These are phyloP conservation scores for Isaurus tuberculatus DNA, from an alignment of 92 coral and sea anemone genomes.

Conservation along the genomic window DNA sequence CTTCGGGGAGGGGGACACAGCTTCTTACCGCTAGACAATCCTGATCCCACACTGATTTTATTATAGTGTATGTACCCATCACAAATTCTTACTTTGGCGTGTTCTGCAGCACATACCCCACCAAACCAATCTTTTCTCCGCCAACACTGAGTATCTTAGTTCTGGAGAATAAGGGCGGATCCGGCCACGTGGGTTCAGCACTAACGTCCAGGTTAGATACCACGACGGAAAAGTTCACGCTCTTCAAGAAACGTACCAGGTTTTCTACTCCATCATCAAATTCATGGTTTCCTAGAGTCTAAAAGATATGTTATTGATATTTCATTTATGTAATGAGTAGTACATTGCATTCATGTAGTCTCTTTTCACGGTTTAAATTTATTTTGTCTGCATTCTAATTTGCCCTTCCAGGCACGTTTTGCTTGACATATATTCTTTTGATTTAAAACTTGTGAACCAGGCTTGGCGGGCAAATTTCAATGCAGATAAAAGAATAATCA, in stretches of 20 bases:
- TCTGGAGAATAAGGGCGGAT: slow-evolving; percentile 64
- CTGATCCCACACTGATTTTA: not conserved
- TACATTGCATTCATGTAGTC: no score
- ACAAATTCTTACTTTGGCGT: slow-evolving; percentile 74
- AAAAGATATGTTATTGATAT: not conserved
- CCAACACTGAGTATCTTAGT: slow-evolving; percentile 65
- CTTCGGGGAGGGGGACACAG: no score
- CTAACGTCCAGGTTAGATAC: slow-evolving; percentile 82
- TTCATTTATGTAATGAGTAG: no score
- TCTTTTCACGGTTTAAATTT: no score
- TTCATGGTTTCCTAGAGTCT: slow-evolving; percentile 96
- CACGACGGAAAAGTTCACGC: slow-evolving; percentile 72
- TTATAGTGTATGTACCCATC: no score
- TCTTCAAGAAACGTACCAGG: slow-evolving; percentile 71
- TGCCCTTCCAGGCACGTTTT: no score
- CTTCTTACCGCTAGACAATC: no score
- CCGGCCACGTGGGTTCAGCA: slow-evolving; percentile 80
- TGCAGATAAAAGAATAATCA: no score
- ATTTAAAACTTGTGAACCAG: no score
- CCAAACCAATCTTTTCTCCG: slow-evolving; percentile 85
- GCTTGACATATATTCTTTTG: no score
- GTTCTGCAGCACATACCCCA: slow-evolving; percentile 72
- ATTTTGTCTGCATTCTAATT: no score
- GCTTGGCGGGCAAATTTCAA: no score
- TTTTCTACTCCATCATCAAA: slow-evolving; percentile 89